phyloP scores from a whole-genome alignment of 2,113 vertebrate species.

The Crotalus horridus region DNA sequence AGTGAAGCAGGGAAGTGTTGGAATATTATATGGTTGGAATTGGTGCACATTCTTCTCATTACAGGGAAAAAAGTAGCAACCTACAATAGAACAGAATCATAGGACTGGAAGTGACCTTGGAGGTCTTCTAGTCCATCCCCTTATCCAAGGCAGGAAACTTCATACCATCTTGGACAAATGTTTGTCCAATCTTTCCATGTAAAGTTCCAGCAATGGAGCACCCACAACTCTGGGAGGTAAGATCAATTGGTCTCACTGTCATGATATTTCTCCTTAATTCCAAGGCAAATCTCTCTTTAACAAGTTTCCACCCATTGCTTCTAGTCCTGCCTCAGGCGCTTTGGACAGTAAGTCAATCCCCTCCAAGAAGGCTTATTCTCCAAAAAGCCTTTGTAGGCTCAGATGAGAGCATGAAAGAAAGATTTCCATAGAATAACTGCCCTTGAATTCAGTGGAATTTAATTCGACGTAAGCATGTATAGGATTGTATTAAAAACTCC shows the following conservation, averaged over 20 bases:
- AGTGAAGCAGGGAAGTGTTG: neutral
- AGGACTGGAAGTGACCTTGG: neutral
- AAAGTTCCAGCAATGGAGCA: neutral
- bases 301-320: neutral
- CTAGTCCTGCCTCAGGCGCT: neutral
- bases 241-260: neutral
- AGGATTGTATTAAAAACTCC: neutral
- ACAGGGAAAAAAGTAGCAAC: neutral
- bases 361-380: neutral
- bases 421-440: neutral
- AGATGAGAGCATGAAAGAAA: neutral
- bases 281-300: neutral
- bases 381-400: neutral
- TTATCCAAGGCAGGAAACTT: neutral
- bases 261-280: neutral
- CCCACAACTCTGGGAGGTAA: neutral
- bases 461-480: neutral
- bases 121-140: neutral
- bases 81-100: neutral
- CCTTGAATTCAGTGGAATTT: neutral
- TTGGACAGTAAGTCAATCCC: neutral
- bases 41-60: neutral
- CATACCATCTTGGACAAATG: neutral
- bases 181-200: neutral
- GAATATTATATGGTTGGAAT: neutral